phyloP scores from a whole-genome alignment of 2,113 vertebrate species.

The Rhinogobius similis region DNA sequence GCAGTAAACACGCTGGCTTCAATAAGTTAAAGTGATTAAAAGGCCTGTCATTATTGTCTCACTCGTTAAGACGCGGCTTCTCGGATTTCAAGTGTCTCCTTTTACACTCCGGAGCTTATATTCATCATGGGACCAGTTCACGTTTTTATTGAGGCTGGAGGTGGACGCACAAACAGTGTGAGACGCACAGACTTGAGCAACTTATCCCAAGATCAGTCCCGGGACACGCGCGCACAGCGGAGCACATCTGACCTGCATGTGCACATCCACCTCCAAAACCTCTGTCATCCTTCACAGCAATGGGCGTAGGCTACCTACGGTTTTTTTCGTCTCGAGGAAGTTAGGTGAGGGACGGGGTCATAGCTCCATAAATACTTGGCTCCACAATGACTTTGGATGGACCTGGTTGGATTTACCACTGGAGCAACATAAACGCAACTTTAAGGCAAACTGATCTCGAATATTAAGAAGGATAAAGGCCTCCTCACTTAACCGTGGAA shows the following conservation, averaged over 20 bases:
- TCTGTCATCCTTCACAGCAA: slow-evolving; percentile 38
- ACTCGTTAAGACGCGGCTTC: slow-evolving; percentile 76
- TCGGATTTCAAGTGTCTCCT: slow-evolving; percentile 99
- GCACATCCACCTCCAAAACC: slow-evolving; percentile 49
- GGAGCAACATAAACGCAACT: slow-evolving; percentile 40
- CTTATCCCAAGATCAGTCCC: slow-evolving; percentile 47
- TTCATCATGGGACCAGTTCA: slow-evolving; percentile 86
- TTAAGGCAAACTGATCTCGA: slow-evolving; percentile 32
- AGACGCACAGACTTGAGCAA: slow-evolving; percentile 77
- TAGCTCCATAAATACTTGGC: slow-evolving; percentile 62
- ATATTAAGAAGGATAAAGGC: slow-evolving; percentile 21
- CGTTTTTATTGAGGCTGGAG: slow-evolving; percentile 84
- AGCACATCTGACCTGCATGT: slow-evolving; percentile 42
- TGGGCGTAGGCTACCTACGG: slow-evolving; percentile 64
- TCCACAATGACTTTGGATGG: slow-evolving; percentile 57
- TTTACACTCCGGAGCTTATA: slow-evolving; percentile 92
- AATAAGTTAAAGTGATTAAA: slow-evolving; percentile 74
- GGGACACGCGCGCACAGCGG: slow-evolving; percentile 28
- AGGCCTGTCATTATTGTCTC: slow-evolving; percentile 73
- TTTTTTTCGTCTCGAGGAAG: slow-evolving; percentile 56
- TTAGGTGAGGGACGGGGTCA: slow-evolving; percentile 70
- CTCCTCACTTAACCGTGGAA: slow-evolving; percentile 27
- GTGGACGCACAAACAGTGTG: slow-evolving; percentile 77
- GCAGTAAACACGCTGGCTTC: slow-evolving; percentile 53
- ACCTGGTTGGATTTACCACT: slow-evolving; percentile 47